Evolutionary conservation across 2,888 invertebrate species (phyloP), one percentile per base, ranked within the genome.

Genomic region (Pilophorus perplexus): DNA sequence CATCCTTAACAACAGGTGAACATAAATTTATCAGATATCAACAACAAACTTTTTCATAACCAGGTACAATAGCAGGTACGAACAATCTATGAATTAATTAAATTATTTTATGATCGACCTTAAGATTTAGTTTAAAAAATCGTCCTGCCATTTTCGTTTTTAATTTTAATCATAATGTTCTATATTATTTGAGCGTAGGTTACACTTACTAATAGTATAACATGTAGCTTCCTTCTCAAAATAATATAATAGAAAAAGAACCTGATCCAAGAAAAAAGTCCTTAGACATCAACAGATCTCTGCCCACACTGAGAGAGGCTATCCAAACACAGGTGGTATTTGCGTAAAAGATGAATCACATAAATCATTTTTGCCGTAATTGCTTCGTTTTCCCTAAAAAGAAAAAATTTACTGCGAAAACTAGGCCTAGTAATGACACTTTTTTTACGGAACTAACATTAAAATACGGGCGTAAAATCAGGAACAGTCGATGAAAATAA

Each of bases 21-120:
- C 59, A 59, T 40, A 59, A 59, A 59, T 59, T 59, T 59, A 42
- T 42, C 59, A 59, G 59, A 14, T 40, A 59, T 59, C 59, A 59
- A 59, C 59, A 59, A 59, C 22, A 40, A 59, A 27, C 27, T 38
- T 59, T 59, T 59, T 42, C 59, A 59, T 59, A 59, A 59, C 59
- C 59, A 59, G 59, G 59, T 59, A 59, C 59, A 59, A n/a, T 42
- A 59, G 59, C 59, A 59, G 59, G 59, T 59, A 59, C 59, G 59
- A 59, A 25, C 59, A 18, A 59, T 42, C 59, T 59, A 59, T 59
- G 59, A 59, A 59, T 59, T 59, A 59, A 59, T 59, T 59, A 59
- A 59, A 59, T 59, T 42, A 59, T 33, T 59, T 59, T 59, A 59
- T 23, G 59, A 59, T 42, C 40, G 42, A 16, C 33, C 28, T 40